Evolutionary conservation across 1,140 invertebrate species (phyloP), one percentile per base, ranked within the genome.

Genomic region (Asbolus verrucosus): DNA sequence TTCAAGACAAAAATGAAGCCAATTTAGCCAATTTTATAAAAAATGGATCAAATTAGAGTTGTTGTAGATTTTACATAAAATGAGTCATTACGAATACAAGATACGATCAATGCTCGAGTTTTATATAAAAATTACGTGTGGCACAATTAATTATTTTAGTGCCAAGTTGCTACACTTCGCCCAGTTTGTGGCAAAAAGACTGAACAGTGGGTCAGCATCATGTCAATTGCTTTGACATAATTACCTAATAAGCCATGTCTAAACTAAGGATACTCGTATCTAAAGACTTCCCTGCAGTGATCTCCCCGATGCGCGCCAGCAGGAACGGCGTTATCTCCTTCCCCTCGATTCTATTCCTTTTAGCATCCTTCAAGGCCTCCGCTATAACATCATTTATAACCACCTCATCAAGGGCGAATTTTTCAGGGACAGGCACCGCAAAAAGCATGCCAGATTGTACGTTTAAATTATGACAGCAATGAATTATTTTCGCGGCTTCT

Each of bases 301-400:
- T 84, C 77, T 90, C 82, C 63, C 89, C 87, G 6, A 99, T 89
- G 77, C 88, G 83, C 9, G 87, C 82, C 9, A 99, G 82, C 9
- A 99, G 83, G 82, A 92, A 99, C 1, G 98, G 98, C 0, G 97
- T 99, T 5, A 98, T 89, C 75, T 94, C 87, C 82, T 96, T 97
- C 1, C 96, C 96, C 9, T 71, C 78, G 15, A 98, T 87, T n/a
- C 85, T 84, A 69, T 84, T 81, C 3, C 80, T 69, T 41, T 87
- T 83, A 8, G 91, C 91, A 73, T 90, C 84, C 66, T 84, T 69
- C n/a, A 96, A 78, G 19, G 95, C 94, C 71, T 87, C 74, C 46
- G 87, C 75, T 76, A 98, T 95, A 8, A 90, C 90, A 13, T 76
- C 75, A 72, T 94, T 88, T 79, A 91, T 92, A 30, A 83, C 78